Evolutionary conservation across 2,797 vertebrate species (phyloP), one percentile per base, ranked within the genome.

Genomic region (Apogon talboti): DNA sequence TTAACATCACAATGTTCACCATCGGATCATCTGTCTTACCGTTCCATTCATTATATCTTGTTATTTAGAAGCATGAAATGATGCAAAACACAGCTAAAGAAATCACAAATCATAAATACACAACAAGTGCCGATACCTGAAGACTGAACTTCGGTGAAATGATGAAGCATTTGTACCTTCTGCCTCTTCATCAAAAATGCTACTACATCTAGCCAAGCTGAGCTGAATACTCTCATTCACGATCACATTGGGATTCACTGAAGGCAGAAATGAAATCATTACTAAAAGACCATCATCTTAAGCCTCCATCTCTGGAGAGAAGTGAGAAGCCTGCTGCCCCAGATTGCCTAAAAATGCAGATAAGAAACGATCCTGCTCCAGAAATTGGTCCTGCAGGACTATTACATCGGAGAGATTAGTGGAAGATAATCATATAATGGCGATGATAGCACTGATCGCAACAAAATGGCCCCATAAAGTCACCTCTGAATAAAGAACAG

Each of bases 291-390:
- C 78, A 81, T 84, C 84, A 79, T 89, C 82, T 88, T 84, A 86
- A 87, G 83, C 80, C 74, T 69, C 43, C 55, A 55, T 88, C 87
- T 90, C 88, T 44, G 66, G 86, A 86, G 86, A 81, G 73, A 69
- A 73, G 61, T 14, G 74, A 73, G 81, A 66, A 60, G 78, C 73
- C 73, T 58, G 81, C 74, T 81, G 86, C 76, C 83, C 84, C 74
- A 88, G 82, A 87, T 88, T 85, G 85, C 73, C 76, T 82, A 80
- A 87, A 89, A 87, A 81, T 86, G 82, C 83, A 89, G 89, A 89
- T 88, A 88, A 87, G 80, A 84, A 77, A 77, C 66, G 69, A 79
- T 86, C 72, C 76, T 47, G 82, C 80, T 71, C 69, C 48, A 86
- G 81, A 88, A 86, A 92, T 82, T 81, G 86, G 75, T 88, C 85